Evolutionary conservation across 2,113 vertebrate species (phyloP).

Genomic region (Ptychochromis oligacanthus): DNA sequence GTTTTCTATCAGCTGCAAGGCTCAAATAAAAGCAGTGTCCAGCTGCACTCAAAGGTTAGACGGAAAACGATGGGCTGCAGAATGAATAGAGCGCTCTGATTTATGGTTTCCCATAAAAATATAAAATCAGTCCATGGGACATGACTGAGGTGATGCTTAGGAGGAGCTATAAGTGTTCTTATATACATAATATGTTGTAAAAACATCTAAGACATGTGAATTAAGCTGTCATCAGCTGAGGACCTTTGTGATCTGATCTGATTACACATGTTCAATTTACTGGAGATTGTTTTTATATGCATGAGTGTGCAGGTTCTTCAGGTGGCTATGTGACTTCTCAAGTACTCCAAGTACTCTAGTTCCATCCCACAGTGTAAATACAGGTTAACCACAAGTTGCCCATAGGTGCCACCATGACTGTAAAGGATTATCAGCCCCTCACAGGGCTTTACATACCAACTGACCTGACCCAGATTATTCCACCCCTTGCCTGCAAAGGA

Average conservation of each 20-base stretch:
- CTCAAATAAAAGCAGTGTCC: slow-evolving; percentile 18
- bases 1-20: background rate
- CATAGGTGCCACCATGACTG: background rate
- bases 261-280: background rate
- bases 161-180: background rate
- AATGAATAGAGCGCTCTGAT: slow-evolving; percentile 14
- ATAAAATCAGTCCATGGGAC: background rate
- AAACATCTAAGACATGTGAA: background rate
- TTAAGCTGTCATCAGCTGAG: background rate
- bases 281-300: background rate
- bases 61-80: slow-evolving; percentile 4
- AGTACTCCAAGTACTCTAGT: background rate
- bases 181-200: background rate
- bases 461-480: background rate
- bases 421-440: background rate
- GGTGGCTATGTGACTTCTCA: background rate
- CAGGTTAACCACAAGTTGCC: background rate
- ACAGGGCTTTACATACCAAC: background rate
- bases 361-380: background rate
- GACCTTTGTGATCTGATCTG: background rate
- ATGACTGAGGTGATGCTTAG: background rate
- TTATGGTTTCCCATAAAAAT: background rate
- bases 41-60: slow-evolving; percentile 47
- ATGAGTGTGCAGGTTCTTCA: background rate
- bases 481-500: background rate